Evolutionary conservation across 1,140 invertebrate genomes (phyloP).

Genomic region (Drosophila bocki): DNA sequence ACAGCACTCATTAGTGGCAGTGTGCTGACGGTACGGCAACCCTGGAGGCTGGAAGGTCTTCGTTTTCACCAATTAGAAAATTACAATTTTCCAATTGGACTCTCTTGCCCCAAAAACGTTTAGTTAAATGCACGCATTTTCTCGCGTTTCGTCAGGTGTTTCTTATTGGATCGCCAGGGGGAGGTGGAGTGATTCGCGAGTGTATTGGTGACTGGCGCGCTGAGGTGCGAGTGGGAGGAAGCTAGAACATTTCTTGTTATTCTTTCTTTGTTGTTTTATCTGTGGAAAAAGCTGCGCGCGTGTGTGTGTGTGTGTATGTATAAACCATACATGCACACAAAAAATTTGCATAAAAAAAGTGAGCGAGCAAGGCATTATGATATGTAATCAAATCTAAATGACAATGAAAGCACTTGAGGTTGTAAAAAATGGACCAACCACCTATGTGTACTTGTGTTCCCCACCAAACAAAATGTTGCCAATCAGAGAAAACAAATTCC

Average conservation of each 20-base stretch:
- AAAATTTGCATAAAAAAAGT: slow-evolving; percentile 62
- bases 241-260: slow-evolving; percentile 71
- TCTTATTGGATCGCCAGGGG: slow-evolving; percentile 26
- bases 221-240: slow-evolving; percentile 34
- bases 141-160: slow-evolving; percentile 61
- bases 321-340: slow-evolving; percentile 66
- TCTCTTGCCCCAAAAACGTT: not conserved
- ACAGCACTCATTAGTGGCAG: slow-evolving; percentile 39
- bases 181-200: slow-evolving; percentile 21
- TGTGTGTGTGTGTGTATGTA: slow-evolving; percentile 39
- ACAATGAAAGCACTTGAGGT: slow-evolving; percentile 38
- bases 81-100: slow-evolving; percentile 50
- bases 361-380: slow-evolving; percentile 30
- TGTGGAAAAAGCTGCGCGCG: slow-evolving; percentile 64
- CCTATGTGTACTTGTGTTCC: slow-evolving; percentile 15
- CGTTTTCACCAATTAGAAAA: slow-evolving; percentile 53
- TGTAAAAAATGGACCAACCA: slow-evolving; percentile 14
- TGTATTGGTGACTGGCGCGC: slow-evolving; percentile 53
- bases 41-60: slow-evolving; percentile 48
- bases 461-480: slow-evolving; percentile 20
- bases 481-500: slow-evolving; percentile 25
- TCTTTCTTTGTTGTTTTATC: slow-evolving; percentile 80
- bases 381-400: slow-evolving; percentile 57
- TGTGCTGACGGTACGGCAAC: slow-evolving; percentile 44
- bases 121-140: slow-evolving; percentile 50